phyloP scores from a whole-genome alignment of 37 sponge, comb jelly and placozoan species.

The Agelas oroides region DNA sequence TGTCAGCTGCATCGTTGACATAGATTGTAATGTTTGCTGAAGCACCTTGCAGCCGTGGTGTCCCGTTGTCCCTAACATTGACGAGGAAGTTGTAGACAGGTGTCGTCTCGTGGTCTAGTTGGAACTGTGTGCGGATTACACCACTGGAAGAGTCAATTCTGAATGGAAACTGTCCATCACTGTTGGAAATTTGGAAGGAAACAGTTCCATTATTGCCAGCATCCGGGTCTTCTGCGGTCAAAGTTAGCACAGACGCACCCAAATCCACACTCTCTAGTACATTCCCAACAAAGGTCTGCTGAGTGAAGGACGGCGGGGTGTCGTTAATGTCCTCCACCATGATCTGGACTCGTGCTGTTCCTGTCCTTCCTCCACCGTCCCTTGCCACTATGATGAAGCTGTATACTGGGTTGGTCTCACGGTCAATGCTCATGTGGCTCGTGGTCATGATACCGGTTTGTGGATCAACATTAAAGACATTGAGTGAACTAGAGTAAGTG shows the following conservation, averaged over 20 bases:
- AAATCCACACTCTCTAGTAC: slow-evolving; percentile 12
- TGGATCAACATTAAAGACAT: slow-evolving; percentile 35
- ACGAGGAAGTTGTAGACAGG: slow-evolving; percentile 29
- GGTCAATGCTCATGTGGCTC: slow-evolving; percentile 25
- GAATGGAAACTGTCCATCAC: slow-evolving; percentile 15
- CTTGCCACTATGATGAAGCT: slow-evolving; percentile 40
- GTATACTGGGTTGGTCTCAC: slow-evolving; percentile 33
- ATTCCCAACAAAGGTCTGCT: slow-evolving; percentile 6
- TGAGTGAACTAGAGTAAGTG: slow-evolving; percentile 12
- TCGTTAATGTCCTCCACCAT: slow-evolving; percentile 62
- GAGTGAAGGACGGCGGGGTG: slow-evolving; percentile 51
- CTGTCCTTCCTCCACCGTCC: slow-evolving; percentile 56
- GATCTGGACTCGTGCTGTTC: slow-evolving; percentile 36
- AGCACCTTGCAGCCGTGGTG: neutral
- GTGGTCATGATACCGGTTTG: slow-evolving; percentile 44
- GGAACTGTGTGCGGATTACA: neutral
- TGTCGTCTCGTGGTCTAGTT: slow-evolving; percentile 7
- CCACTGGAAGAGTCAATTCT: slow-evolving; percentile 41
- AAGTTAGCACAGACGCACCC: slow-evolving; percentile 18
- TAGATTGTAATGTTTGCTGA: slow-evolving; percentile 34
- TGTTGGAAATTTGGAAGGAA: neutral
- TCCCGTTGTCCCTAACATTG: slow-evolving; percentile 53
- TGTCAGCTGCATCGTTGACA: slow-evolving; percentile 16
- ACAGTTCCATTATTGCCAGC: slow-evolving; percentile 48
- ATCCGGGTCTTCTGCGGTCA: slow-evolving; percentile 63